A percentile compares a stretch with the other conserved stretches of the same genome.
These are phyloP conservation scores for Encarsia formosa DNA, from an alignment of 2,888 invertebrate genomes.

Conservation along the genomic window DNA sequence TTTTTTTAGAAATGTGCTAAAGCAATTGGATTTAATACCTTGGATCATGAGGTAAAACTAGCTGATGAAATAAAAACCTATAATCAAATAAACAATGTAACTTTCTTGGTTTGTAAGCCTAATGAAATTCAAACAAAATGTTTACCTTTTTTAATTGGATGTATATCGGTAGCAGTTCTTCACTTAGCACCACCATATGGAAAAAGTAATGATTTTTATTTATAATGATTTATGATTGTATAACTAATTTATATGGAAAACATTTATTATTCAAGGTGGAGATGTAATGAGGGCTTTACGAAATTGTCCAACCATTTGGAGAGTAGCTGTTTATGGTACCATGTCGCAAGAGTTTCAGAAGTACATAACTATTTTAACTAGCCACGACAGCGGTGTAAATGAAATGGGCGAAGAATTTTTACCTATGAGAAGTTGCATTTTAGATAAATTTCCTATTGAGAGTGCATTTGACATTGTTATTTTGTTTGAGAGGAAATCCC, in stretches of 20 bases:
- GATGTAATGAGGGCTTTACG: conserved; percentile 16
- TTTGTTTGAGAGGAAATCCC: conserved; percentile 23
- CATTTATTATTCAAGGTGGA: conserved; percentile 10
- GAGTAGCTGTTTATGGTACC: conserved; percentile 20
- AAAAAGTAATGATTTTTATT: conserved; percentile 15
- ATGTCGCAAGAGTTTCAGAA: conserved; percentile 17
- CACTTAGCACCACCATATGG: conserved; percentile 18
- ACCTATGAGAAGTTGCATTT: conserved; percentile 19
- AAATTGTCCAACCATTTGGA: conserved; percentile 20
- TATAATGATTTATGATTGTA: background rate
- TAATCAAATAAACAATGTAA: conserved; percentile 17
- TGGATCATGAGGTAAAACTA: conserved; percentile 12
- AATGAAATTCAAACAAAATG: conserved; percentile 21
- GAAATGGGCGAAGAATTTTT: conserved; percentile 17
- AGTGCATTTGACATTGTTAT: conserved; percentile 24
- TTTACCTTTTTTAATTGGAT: conserved; percentile 12
- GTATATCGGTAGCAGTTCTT: conserved; percentile 15
- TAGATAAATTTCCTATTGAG: conserved; percentile 21
- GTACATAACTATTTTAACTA: conserved; percentile 12
- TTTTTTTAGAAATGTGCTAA: conserved; percentile 20
- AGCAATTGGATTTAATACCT: conserved; percentile 20
- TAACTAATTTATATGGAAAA: background rate
- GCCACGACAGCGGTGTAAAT: conserved; percentile 1
- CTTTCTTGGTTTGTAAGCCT: conserved; percentile 16
- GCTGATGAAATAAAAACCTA: conserved; percentile 17